Evolutionary conservation across 2,797 vertebrate species (phyloP).

Genomic region (Melanotaenia boesemani): DNA sequence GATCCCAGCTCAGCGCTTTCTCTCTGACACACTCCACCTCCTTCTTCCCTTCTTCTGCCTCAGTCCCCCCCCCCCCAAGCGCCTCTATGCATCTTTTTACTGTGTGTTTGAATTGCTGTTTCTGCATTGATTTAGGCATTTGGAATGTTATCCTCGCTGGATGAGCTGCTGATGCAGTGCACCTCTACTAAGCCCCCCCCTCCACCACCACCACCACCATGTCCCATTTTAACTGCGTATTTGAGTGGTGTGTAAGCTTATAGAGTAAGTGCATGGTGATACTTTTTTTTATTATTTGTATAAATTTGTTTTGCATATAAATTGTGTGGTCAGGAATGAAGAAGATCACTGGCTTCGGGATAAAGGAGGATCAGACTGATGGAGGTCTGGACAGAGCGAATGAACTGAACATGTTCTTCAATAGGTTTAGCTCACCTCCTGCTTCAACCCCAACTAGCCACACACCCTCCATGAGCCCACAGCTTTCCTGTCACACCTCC

Average conservation of each 20-base stretch:
- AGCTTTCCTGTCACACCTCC: too few relatives aligned
- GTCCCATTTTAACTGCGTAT: slow-evolving; percentile 3
- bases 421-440: too few relatives aligned
- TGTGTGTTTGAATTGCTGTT: slow-evolving; percentile 39
- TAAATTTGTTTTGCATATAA: slow-evolving; percentile 14
- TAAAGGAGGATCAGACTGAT: too few relatives aligned
- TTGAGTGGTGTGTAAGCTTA: not conserved
- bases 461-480: too few relatives aligned
- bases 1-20: slow-evolving; percentile 76
- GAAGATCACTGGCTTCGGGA: too few relatives aligned
- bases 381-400: too few relatives aligned
- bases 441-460: too few relatives aligned
- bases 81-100: slow-evolving; percentile 39
- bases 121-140: slow-evolving; percentile 31
- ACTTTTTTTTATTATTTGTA: slow-evolving; percentile 29
- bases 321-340: too few relatives aligned
- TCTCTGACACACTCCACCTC: slow-evolving; percentile 41
- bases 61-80: not conserved
- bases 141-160: slow-evolving; percentile 24
- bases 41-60: slow-evolving; percentile 24
- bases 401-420: too few relatives aligned
- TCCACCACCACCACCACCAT: not conserved
- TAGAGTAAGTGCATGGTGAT: slow-evolving; percentile 13
- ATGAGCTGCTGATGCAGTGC: slow-evolving; percentile 63
- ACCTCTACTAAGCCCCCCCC: slow-evolving; percentile 24